A percentile compares a stretch with the other conserved stretches of the same genome.
Conservation (phyloP, 2,797 vertebrate genomes). For the Betta splendens region DNA sequence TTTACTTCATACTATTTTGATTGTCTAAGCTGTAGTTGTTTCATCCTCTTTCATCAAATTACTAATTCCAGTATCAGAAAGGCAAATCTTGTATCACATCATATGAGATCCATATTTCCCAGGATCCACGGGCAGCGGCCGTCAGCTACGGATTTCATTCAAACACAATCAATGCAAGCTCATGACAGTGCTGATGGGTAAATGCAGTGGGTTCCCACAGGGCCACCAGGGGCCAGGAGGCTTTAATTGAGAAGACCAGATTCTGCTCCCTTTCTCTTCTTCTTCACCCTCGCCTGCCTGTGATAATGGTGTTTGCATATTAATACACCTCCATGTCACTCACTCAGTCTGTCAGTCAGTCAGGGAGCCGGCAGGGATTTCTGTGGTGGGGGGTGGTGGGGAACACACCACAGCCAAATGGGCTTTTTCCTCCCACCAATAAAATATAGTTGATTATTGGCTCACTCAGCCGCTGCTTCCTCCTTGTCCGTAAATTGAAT, state of each 20-base stretch:
- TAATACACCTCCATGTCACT: conserved; percentile 88
- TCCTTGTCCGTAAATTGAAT: conserved; percentile 48
- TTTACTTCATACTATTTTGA: conserved; percentile 1
- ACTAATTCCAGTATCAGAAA: conserved; percentile 20
- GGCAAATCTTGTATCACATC: conserved; percentile 29
- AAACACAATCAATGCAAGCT: conserved; percentile 88
- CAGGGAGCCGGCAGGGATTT: conserved; percentile 74
- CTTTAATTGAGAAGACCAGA: conserved; percentile 91
- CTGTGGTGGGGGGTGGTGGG: neutral
- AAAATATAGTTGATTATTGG: conserved; percentile 72
- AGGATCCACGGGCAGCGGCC: conserved; percentile 3
- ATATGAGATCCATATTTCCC: conserved; percentile 24
- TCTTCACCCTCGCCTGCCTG: conserved; percentile 77
- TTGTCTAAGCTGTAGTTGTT: conserved; percentile 5
- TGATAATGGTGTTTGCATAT: conserved; percentile 91
- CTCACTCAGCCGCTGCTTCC: conserved; percentile 39
- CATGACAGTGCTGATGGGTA: conserved; percentile 91
- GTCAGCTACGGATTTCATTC: conserved; percentile 6
- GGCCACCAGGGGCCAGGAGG: conserved; percentile 83
- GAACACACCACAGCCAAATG: conserved; percentile 81
- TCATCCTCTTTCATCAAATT: conserved; percentile 20
- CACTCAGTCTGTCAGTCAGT: conserved; percentile 81
- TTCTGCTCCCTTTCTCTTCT: conserved; percentile 81
- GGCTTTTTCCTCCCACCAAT: conserved; percentile 78
- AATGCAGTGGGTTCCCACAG: conserved; percentile 88